Conservation (phyloP, 1,140 invertebrate genomes). For the Drosophila albomicans region DNA sequence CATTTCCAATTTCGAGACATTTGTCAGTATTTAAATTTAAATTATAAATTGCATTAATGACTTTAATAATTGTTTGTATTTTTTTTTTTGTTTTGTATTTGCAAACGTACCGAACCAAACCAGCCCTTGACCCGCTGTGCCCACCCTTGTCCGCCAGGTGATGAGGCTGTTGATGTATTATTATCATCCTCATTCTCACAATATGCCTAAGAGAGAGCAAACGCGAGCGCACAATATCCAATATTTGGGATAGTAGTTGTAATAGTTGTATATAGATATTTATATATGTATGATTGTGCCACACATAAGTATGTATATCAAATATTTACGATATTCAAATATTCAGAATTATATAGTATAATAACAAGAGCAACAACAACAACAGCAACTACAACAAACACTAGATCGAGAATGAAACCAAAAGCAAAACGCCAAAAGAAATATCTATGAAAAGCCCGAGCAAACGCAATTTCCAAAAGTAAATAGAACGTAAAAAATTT, state of each 20-base stretch:
- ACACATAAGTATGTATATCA: constrained; percentile 34
- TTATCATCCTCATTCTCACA: constrained; percentile 84
- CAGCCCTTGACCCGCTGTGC: constrained; percentile 89
- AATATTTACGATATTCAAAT: constrained; percentile 25
- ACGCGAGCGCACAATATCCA: constrained; percentile 74
- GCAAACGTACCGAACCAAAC: constrained; percentile 88
- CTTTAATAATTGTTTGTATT: constrained; percentile 37
- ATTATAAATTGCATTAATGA: constrained; percentile 59
- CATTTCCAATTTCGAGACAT: constrained; percentile 70
- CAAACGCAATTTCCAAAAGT: not conserved
- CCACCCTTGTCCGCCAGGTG: constrained; percentile 88
- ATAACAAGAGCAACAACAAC: constrained; percentile 23
- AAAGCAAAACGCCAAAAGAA: constrained; percentile 8
- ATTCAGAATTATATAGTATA: constrained; percentile 9
- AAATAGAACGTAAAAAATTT: not conserved
- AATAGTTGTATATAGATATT: constrained; percentile 60
- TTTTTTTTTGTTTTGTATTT: constrained; percentile 63
- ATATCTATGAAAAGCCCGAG: not conserved
- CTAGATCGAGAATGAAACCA: constrained; percentile 40
- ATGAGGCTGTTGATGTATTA: constrained; percentile 85
- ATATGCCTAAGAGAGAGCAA: constrained; percentile 83
- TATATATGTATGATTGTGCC: constrained; percentile 26
- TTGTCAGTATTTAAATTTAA: constrained; percentile 47
- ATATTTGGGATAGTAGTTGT: constrained; percentile 64
- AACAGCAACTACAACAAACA: constrained; percentile 25